phyloP scores from a whole-genome alignment of 2,797 vertebrate species.

The Aplochiton taeniatus region DNA sequence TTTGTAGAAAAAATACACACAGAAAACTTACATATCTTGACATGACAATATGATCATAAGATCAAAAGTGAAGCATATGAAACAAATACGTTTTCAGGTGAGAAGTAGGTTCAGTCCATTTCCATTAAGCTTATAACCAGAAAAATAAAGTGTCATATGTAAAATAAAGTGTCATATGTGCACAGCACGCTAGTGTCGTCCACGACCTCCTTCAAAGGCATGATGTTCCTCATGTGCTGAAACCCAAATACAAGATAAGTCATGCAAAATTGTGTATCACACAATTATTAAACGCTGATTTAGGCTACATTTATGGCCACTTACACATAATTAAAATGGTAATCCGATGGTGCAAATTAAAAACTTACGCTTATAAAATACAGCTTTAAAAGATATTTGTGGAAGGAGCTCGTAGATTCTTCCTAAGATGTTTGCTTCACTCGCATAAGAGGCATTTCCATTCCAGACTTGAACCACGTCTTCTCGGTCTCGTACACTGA shows the following conservation, averaged over 20 bases:
- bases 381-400: conserved; percentile 88
- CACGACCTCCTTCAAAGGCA: conserved; percentile 91
- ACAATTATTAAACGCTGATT: background rate
- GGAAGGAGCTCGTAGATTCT: conserved; percentile 92
- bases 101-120: conserved; percentile 39
- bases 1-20: conserved; percentile 57
- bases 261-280: background rate
- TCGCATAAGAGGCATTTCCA: conserved; percentile 85
- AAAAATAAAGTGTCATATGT: conserved; percentile 16
- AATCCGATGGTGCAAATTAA: background rate
- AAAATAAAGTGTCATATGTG: conserved; percentile 44
- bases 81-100: conserved; percentile 45
- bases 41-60: conserved; percentile 17
- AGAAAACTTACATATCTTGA: conserved; percentile 39
- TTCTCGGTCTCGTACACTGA: conserved; percentile 90
- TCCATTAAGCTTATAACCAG: conserved; percentile 25
- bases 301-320: background rate
- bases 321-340: background rate
- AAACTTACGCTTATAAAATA: conserved; percentile 97
- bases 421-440: conserved; percentile 86
- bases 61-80: conserved; percentile 12
- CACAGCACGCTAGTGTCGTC: conserved; percentile 80
- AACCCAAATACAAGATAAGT: conserved; percentile 37
- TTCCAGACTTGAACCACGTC: conserved; percentile 96
- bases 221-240: conserved; percentile 94